Percentiles rank a stretch among this genome's conserved stretches.
Evolutionary conservation across 2,888 invertebrate genomes (phyloP).

Genomic region (Tenthredo amoena): DNA sequence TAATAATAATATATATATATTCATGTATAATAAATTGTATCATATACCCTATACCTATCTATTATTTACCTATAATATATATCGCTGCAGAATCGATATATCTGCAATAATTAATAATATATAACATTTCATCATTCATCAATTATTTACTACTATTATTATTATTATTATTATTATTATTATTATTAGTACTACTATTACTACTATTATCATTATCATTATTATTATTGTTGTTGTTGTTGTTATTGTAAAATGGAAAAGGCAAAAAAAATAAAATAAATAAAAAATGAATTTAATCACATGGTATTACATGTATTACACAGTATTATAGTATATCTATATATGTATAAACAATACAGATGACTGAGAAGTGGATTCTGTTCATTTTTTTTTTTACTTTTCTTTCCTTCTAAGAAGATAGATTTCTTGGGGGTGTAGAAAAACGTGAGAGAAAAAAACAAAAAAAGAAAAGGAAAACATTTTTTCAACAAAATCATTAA

Average conservation of each 20-base stretch:
- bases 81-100: not conserved
- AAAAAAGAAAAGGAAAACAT: too few species aligned
- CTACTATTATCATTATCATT: not conserved
- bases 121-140: not conserved
- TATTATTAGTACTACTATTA: not conserved
- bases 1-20: not conserved
- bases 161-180: constrained; percentile 2
- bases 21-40: not conserved
- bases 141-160: not conserved
- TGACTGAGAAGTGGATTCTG: too few species aligned
- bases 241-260: not conserved
- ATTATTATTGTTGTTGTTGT: not conserved
- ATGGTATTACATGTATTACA: too few species aligned
- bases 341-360: too few species aligned
- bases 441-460: too few species aligned
- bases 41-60: not conserved
- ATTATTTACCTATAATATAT: not conserved
- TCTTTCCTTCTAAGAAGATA: too few species aligned
- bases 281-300: not conserved
- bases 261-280: too few species aligned
- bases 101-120: not conserved
- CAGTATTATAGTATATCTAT: too few species aligned
- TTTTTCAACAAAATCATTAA: too few species aligned
- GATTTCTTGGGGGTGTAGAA: too few species aligned
- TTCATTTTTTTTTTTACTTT: too few species aligned